Base-by-base conservation (phyloP, 2,113 vertebrate species). In the Sialia sialis region DNA sequence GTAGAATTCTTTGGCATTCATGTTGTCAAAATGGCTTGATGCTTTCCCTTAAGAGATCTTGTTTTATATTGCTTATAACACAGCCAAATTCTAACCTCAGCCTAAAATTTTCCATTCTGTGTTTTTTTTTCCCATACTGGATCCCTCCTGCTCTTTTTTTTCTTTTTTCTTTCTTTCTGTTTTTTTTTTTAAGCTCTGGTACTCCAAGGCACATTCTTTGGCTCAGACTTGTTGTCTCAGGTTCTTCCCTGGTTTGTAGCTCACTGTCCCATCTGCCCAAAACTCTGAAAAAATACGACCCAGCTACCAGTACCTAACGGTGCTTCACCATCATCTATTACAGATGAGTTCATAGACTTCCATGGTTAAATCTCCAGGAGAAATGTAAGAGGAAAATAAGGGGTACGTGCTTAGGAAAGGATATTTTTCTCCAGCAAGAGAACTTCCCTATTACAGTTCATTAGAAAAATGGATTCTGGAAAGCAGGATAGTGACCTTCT, bases 31-130 rank as follows among this genome's bases (percentile, higher is more conserved):
- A 63, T 70, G 93, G 46, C 85, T 74, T 75, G 85, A 72, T 0
- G 3, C 60, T 90, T 96, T 80, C 64, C 85, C 79, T 94, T 91
- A 91, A 52, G 75, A 93, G 39, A 88, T 38, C n/a, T 90, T 85
- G 19, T 15, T 95, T 90, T 95, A 62, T 70, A 32, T 72, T 85
- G 56, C 79, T 81, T 88, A 56, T 70, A 90, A 64, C 13, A 74
- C 64, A 81, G 85, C 82, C 95, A 95, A 72, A 86, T 8, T 81
- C 64, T 81, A 93, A 93, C 82, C 82, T 93, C 12, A 3, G 82
- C 59, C 67, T 94, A 85, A 94, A 94, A 87, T 83, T 93, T 95
- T 95, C 89, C 91, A 51, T 94, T 82, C 56, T 74, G 13, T 49
- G 36, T 11, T 18, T 67, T 78, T 81, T 90, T 90, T 85, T 88